Base-by-base conservation (phyloP, 2,113 vertebrate species). In the Boulengeromyrus knoepffleri region DNA sequence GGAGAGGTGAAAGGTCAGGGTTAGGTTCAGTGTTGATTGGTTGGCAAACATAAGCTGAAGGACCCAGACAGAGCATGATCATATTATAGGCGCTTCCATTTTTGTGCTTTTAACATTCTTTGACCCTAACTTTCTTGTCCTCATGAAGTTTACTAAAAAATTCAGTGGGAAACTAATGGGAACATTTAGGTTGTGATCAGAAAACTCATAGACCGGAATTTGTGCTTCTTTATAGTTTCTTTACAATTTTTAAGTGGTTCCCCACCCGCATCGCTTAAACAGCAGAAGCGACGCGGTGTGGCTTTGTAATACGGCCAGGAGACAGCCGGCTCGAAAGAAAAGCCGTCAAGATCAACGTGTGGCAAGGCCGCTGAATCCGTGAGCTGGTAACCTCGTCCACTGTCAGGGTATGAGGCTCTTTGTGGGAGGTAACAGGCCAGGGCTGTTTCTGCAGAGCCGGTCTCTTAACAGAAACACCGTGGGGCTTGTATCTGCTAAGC, bases 391-490 rank as follows among this genome's bases (percentile, higher is more conserved):
- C 83, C 45, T 47, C 46, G 15, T 45, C 45, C 15, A 42, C 83
- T 85, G 83, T 27, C 9, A 19, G 6, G 46, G 21, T 3, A 47
- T 12, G 10, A 8, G 4, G 46, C 21, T 39, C 84, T 49, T 27
- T 86, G 19, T 47, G 84, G 24, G 17, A 17, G 15, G n/a, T 50
- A 47, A 47, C 24, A n/a, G 24, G 9, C 46, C 45, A 24, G 42
- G 46, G 84, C 46, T 85, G 45, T 85, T 47, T 47, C 45, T 85
- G 10, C 24, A 21, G 49, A 47, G 19, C 5, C 1, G 46, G 12
- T 85, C 45, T 85, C 46, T 85, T 77, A 77, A 80, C 74, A 80
- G 74, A 80, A 80, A 80, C 39, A 80, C 74, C 3, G n/a, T n/a
- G 46, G 46, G 84, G 24, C 24, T 50, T 1, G 6, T 17, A 80